phyloP scores from a whole-genome alignment of 2,888 invertebrate genomes.

The Tiliacea aurago region DNA sequence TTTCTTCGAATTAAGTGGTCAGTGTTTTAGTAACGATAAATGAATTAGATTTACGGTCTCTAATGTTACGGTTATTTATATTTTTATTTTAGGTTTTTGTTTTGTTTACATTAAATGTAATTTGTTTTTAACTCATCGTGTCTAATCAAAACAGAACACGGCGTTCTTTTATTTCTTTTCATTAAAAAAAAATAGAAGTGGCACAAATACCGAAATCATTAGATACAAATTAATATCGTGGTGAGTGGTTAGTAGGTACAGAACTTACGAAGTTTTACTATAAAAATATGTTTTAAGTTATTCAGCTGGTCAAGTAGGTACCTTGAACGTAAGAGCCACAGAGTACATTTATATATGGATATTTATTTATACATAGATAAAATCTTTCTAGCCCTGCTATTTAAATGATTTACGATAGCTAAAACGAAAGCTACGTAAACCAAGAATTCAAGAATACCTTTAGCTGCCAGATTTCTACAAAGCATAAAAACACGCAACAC shows the following conservation, averaged over 20 bases:
- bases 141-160: neutral
- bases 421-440: constrained; percentile 36
- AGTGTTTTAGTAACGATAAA: neutral
- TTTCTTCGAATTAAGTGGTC: constrained; percentile 27
- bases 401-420: constrained; percentile 46
- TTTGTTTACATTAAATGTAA: neutral
- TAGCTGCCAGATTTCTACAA: constrained; percentile 8
- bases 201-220: no score
- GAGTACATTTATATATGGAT: no score
- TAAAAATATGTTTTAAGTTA: constrained; percentile 44
- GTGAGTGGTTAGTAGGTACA: neutral
- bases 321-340: constrained; percentile 35
- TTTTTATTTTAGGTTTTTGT: neutral
- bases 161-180: neutral
- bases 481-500: no score
- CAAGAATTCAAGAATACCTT: neutral
- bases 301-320: constrained; percentile 43
- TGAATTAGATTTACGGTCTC: neutral
- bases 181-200: neutral
- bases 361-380: constrained; percentile 52
- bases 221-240: neutral
- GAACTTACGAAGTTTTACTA: constrained; percentile 15
- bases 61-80: neutral
- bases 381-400: constrained; percentile 45
- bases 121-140: neutral